These are phyloP conservation scores for Pachycephus smyrnensis DNA, from an alignment of 2,888 invertebrate species.

Conservation along the genomic window DNA sequence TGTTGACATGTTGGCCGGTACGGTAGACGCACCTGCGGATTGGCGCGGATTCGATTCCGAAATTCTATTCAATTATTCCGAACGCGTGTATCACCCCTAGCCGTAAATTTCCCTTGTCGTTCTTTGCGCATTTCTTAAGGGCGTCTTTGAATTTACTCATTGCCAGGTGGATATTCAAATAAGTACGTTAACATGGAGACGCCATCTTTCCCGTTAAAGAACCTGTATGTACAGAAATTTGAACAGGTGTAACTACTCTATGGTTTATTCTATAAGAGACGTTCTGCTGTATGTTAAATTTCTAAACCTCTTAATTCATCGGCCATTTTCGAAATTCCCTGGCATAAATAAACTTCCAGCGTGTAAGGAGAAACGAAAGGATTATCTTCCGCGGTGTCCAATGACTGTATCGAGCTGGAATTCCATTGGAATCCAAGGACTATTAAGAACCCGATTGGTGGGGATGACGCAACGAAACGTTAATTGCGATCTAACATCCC, in stretches of 20 bases:
- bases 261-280: neutral
- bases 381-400: neutral
- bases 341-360: neutral
- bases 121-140: neutral
- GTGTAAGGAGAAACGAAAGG: neutral
- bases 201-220: neutral
- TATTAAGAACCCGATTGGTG: slow-evolving; percentile 1
- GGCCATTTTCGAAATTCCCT: neutral
- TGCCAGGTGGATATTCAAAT: neutral
- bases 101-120: neutral
- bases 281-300: neutral
- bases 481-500: neutral
- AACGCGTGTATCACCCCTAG: neutral
- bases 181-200: neutral
- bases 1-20: neutral
- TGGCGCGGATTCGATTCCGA: neutral
- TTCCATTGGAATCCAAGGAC: neutral
- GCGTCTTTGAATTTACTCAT: neutral
- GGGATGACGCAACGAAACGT: slow-evolving; percentile 20
- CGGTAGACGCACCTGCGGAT: neutral
- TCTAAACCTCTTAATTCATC: neutral
- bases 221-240: neutral
- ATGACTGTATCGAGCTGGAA: neutral
- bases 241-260: neutral
- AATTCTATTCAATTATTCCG: neutral